Percentiles rank a stretch among this genome's conserved stretches.
phyloP scores from a whole-genome alignment of 2,113 vertebrate species.

The Todiramphus chloris region DNA sequence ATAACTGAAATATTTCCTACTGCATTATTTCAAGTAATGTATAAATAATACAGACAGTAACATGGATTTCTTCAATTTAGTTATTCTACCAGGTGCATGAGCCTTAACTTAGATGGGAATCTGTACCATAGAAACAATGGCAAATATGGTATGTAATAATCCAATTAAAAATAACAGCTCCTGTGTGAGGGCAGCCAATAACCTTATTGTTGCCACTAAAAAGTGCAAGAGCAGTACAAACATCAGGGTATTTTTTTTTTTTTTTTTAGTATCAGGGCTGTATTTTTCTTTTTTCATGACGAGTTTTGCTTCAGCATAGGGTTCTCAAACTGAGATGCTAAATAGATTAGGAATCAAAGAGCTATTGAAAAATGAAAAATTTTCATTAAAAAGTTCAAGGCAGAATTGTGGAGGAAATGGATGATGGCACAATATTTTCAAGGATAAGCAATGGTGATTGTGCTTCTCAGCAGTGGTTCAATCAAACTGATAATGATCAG shows the following conservation, averaged over 20 bases:
- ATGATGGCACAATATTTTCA: not conserved
- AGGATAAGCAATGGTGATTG: not conserved
- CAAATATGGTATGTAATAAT: not conserved
- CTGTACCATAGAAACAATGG: not conserved
- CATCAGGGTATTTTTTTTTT: not conserved
- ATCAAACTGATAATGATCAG: not conserved
- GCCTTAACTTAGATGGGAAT: not conserved
- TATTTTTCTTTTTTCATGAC: not conserved
- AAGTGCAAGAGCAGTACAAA: not conserved
- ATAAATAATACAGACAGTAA: not conserved
- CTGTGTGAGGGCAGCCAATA: not conserved
- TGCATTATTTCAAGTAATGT: not conserved
- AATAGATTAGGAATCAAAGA: not conserved
- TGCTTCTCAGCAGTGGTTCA: not conserved
- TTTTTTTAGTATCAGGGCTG: not conserved
- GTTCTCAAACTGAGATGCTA: not conserved
- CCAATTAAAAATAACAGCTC: not conserved
- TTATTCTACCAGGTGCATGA: not conserved
- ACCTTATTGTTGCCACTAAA: not conserved
- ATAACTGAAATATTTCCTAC: not conserved
- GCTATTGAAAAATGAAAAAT: not conserved
- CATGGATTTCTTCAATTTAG: not conserved
- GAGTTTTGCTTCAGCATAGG: not conserved
- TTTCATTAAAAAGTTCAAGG: not conserved
- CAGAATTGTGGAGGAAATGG: not conserved